Conservation (phyloP, 92 coral and sea anemone species). For the Umimayanthus chanpuru region DNA sequence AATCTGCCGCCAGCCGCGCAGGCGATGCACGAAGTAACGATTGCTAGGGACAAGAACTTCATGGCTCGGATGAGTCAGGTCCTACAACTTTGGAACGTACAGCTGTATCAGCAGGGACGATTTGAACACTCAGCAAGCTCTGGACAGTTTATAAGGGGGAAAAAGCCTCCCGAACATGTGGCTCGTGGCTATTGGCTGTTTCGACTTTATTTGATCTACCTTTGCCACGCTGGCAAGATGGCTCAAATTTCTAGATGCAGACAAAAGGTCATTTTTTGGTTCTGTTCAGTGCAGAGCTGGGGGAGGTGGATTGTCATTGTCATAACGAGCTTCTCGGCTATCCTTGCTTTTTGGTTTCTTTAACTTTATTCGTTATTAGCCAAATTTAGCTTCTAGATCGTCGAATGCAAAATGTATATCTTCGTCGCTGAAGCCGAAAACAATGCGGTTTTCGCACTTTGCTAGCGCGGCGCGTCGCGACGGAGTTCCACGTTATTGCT, state of each 20-base stretch:
- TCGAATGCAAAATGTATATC: no score
- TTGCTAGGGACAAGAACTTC: not conserved
- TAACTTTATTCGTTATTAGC: no score
- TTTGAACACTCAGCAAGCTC: not conserved
- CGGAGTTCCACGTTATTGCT: no score
- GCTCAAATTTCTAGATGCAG: conserved; percentile 22
- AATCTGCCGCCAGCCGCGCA: conserved; percentile 21
- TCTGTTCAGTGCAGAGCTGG: not conserved
- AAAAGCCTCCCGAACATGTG: not conserved
- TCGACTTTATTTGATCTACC: conserved; percentile 9
- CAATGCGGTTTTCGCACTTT: no score
- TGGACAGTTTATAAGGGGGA: not conserved
- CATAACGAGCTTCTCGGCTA: not conserved
- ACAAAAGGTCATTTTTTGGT: not conserved
- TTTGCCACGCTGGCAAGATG: conserved; percentile 44
- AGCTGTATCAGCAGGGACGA: not conserved
- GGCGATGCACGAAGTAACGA: not conserved
- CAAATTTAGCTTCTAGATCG: no score
- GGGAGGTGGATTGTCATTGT: no score
- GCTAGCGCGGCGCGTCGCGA: no score
- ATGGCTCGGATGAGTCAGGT: not conserved
- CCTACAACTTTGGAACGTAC: not conserved
- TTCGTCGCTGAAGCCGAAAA: no score
- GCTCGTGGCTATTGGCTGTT: conserved; percentile 14
- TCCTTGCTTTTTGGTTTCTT: no score